Conservation (phyloP, 2,888 invertebrate species). For the Bugulina stolonifera region DNA sequence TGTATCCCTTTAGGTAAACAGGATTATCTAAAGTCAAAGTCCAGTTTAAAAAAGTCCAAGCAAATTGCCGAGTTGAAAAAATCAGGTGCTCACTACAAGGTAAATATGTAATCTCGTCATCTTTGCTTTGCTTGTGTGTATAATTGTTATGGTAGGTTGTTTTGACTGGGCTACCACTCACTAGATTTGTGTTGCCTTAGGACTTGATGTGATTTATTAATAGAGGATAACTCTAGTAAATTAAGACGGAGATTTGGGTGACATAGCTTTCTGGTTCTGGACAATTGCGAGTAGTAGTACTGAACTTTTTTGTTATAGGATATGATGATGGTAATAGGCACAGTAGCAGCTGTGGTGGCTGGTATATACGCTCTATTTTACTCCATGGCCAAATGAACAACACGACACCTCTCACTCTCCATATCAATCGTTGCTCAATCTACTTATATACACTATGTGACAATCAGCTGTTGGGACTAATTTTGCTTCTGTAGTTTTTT, state of each 20-base stretch:
- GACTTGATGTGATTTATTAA: too few species aligned
- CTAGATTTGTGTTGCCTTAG: too few species aligned
- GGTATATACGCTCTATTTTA: conserved; percentile 17
- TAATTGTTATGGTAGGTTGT: too few species aligned
- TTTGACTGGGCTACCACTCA: too few species aligned
- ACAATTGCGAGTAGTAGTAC: too few species aligned
- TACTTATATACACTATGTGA: not conserved
- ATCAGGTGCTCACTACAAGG: conserved; percentile 1
- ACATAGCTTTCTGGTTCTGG: too few species aligned
- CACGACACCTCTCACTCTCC: too few species aligned
- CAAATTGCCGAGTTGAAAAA: conserved; percentile 3
- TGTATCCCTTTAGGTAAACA: not conserved
- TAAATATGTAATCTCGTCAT: too few species aligned
- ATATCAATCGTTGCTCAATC: too few species aligned
- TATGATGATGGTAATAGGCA: conserved; percentile 18
- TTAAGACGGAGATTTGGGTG: too few species aligned
- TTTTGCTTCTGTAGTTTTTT: not conserved
- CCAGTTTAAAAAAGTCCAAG: conserved; percentile 3
- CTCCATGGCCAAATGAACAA: not conserved
- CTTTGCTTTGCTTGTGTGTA: too few species aligned
- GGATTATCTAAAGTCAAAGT: conserved; percentile 18
- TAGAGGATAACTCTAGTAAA: too few species aligned
- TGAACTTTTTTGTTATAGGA: conserved; percentile 22
- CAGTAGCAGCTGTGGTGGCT: conserved; percentile 15
- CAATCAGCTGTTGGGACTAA: not conserved